A percentile compares a stretch with the other conserved stretches of the same genome.
phyloP scores from a whole-genome alignment of 2,888 invertebrate genomes.

The Adela reaumurella region DNA sequence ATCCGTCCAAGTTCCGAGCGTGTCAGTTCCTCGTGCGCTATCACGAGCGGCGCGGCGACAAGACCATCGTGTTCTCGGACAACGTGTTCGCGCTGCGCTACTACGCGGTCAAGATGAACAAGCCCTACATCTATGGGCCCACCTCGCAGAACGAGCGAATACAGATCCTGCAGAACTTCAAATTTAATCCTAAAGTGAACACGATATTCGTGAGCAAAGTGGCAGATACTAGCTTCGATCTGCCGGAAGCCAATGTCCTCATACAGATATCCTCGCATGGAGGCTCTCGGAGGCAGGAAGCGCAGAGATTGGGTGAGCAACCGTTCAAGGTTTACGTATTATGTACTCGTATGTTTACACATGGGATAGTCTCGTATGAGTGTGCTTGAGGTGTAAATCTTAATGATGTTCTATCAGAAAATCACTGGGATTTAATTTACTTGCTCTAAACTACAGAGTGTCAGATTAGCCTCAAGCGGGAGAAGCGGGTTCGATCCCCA shows the following conservation, averaged over 20 bases:
- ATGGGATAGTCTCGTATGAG: too few relatives aligned
- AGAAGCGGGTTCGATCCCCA: too few relatives aligned
- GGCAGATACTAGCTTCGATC: slow-evolving; percentile 98
- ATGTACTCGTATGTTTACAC: too few relatives aligned
- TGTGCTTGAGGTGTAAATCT: background rate
- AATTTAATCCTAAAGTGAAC: slow-evolving; percentile 97
- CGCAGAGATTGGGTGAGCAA: slow-evolving; percentile 78
- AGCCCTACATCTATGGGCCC: slow-evolving; percentile 97
- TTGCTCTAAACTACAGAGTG: too few relatives aligned
- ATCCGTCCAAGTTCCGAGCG: slow-evolving; percentile 96
- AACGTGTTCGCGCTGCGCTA: slow-evolving; percentile 98
- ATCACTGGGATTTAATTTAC: background rate
- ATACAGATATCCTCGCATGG: slow-evolving; percentile 99
- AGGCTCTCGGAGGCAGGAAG: slow-evolving; percentile 96
- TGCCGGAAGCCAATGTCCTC: slow-evolving; percentile 98
- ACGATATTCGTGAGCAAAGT: slow-evolving; percentile 99
- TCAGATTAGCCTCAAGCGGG: too few relatives aligned
- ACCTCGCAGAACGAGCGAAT: slow-evolving; percentile 94
- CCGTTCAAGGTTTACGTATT: too few relatives aligned
- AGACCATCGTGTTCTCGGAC: slow-evolving; percentile 99
- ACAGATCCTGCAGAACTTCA: slow-evolving; percentile 98
- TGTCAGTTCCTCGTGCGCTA: slow-evolving; percentile 92
- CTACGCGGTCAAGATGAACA: slow-evolving; percentile 96
- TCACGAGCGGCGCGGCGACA: slow-evolving; percentile 94
- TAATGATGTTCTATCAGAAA: background rate